These are phyloP conservation scores for Periparus ater DNA, from an alignment of 2,797 vertebrate genomes.

Conservation along the genomic window DNA sequence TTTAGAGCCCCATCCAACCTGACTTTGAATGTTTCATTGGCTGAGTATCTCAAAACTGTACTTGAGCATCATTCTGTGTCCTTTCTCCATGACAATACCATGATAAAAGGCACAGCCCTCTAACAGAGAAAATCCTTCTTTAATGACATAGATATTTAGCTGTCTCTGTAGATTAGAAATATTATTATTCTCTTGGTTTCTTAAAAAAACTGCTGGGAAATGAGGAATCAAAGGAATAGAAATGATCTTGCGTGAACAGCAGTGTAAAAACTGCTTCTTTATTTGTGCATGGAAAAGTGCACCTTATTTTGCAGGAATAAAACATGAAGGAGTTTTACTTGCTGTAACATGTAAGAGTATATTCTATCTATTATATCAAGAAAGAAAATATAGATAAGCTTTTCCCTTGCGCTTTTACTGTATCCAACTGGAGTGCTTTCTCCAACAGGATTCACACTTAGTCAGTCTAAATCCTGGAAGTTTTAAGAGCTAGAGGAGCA, in stretches of 20 bases:
- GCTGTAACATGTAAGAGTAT: neutral
- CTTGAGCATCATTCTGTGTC: neutral
- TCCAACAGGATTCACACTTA: neutral
- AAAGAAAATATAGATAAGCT: neutral
- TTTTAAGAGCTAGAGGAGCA: neutral
- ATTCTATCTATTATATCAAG: neutral
- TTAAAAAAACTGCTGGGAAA: neutral
- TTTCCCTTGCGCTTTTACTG: neutral
- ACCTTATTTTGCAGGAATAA: neutral
- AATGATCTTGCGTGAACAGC: neutral
- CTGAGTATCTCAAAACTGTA: neutral
- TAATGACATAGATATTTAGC: neutral
- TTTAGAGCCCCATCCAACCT: neutral
- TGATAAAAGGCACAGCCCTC: neutral
- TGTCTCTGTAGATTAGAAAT: neutral
- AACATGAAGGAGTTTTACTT: neutral
- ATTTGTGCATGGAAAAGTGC: neutral
- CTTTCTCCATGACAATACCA: neutral
- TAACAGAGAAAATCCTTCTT: neutral
- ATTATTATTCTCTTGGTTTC: neutral
- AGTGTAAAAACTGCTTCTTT: neutral
- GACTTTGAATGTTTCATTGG: neutral
- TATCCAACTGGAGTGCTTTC: neutral
- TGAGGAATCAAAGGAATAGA: neutral
- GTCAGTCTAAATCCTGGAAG: neutral